Evolutionary conservation across 2,113 vertebrate genomes (phyloP).

Genomic region (Callaeas wilsoni): DNA sequence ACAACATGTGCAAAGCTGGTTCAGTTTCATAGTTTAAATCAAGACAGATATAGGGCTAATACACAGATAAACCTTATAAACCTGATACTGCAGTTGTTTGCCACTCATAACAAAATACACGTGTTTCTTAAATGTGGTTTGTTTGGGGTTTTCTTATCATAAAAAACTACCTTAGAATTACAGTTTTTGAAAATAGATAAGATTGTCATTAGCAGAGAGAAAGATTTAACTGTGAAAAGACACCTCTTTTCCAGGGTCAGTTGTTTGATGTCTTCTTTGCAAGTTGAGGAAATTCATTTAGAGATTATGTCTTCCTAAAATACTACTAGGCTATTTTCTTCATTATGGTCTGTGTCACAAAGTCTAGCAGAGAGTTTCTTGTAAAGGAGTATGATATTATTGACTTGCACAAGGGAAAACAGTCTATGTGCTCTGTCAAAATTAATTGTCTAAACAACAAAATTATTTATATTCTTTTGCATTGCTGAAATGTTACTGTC

Average conservation of each 20-base stretch:
- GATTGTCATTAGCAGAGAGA: not conserved
- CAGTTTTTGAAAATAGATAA: not conserved
- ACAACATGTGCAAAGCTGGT: not conserved
- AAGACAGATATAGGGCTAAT: not conserved
- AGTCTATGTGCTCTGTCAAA: not conserved
- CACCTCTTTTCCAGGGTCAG: accelerated
- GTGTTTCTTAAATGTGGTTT: not conserved
- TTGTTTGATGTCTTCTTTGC: not conserved
- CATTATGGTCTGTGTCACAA: not conserved
- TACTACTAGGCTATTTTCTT: not conserved
- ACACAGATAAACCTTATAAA: not conserved
- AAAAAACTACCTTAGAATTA: not conserved
- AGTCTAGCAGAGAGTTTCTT: not conserved
- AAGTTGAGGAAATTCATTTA: not conserved
- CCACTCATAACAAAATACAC: not conserved
- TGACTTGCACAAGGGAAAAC: not conserved
- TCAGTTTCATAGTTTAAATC: not conserved
- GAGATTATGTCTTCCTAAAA: not conserved
- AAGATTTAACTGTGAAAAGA: not conserved
- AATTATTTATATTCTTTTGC: not conserved
- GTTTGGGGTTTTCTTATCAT: no score
- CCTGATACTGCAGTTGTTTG: not conserved
- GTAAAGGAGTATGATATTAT: not conserved
- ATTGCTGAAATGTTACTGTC: not conserved
- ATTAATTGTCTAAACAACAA: not conserved